Base-by-base conservation (phyloP, 2,797 vertebrate genomes). In the Cossypha caffra region DNA sequence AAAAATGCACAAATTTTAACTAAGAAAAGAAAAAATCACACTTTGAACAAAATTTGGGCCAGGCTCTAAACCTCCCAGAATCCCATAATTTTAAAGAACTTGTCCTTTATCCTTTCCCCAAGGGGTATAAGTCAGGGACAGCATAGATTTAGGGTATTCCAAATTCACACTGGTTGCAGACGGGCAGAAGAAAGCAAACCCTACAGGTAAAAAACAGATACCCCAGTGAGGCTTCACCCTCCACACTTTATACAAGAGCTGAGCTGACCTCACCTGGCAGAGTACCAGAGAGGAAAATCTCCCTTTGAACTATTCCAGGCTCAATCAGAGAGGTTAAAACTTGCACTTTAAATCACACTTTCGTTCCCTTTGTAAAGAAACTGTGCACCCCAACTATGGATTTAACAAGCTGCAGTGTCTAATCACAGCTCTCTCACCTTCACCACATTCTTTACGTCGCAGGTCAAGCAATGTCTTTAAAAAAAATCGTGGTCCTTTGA, bases 351-450 rank as follows among this genome's bases (percentile, higher is more conserved):
- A 86, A 86, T 74, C 45, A 54, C 23, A 37, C 6, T 85, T 94
- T 62, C 88, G 23, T 91, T 86, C 54, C 33, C 25, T 51, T n/a
- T 42, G 35, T 77, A 77, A 92, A 86, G 81, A 74, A 78, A 76
- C 13, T 7, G 2, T 37, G 40, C 58, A 67, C n/a, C 31, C 58
- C 69, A 77, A 11, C 85, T 93, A 96, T 20, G 37, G 33, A 71
- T 95, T 93, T 93, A 96, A 93, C 63, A 57, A 50, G 59, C 48
- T 81, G 35, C 71, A 86, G 67, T 64, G 61, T 58, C 84, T 91
- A 88, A 86, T 93, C 66, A 67, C 33, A 86, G 52, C 47, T 68
- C 79, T 90, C 57, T 94, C 40, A 94, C 88, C 74, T 94, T 91
- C 47, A 59, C 45, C 50, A 42, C 64, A 82, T 91, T 82, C 62